Percentiles rank a stretch among this genome's conserved stretches.
phyloP scores from a whole-genome alignment of 1,140 invertebrate genomes.

The Cheumatopsyche charites region DNA sequence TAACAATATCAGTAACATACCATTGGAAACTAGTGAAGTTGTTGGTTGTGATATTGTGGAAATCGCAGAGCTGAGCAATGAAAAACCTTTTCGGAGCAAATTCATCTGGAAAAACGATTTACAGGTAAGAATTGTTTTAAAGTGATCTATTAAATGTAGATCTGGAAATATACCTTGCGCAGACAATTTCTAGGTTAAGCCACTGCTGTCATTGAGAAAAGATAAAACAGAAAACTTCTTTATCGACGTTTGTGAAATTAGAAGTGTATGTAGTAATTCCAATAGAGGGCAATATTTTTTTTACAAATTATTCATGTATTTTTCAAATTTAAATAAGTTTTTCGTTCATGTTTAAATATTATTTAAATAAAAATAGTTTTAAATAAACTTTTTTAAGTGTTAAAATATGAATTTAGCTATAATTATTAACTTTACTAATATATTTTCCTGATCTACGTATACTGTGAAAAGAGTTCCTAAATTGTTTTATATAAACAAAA shows the following conservation, averaged over 20 bases:
- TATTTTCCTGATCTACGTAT: too few species aligned
- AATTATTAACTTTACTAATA: too few species aligned
- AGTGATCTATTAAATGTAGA: too few species aligned
- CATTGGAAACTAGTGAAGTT: too few species aligned
- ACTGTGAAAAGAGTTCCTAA: too few species aligned
- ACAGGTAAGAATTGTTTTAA: too few species aligned
- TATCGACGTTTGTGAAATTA: background rate
- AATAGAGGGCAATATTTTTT: background rate
- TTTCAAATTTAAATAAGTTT: background rate
- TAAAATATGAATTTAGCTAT: too few species aligned
- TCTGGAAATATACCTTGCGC: conserved; percentile 25
- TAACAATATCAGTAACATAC: too few species aligned
- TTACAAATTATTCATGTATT: background rate
- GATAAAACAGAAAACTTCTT: conserved; percentile 17
- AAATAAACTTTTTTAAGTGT: too few species aligned
- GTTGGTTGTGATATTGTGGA: conserved; percentile 14
- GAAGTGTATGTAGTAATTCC: background rate
- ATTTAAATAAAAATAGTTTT: background rate
- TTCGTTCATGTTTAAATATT: background rate
- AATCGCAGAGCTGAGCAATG: conserved; percentile 25
- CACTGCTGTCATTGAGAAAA: conserved; percentile 12
- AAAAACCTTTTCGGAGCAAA: conserved; percentile 33
- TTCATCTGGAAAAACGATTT: conserved; percentile 40
- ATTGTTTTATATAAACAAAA: too few species aligned
- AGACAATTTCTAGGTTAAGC: conserved; percentile 33